Evolutionary conservation across 2,113 vertebrate genomes (phyloP).

Genomic region (Onychostruthus taczanowskii): DNA sequence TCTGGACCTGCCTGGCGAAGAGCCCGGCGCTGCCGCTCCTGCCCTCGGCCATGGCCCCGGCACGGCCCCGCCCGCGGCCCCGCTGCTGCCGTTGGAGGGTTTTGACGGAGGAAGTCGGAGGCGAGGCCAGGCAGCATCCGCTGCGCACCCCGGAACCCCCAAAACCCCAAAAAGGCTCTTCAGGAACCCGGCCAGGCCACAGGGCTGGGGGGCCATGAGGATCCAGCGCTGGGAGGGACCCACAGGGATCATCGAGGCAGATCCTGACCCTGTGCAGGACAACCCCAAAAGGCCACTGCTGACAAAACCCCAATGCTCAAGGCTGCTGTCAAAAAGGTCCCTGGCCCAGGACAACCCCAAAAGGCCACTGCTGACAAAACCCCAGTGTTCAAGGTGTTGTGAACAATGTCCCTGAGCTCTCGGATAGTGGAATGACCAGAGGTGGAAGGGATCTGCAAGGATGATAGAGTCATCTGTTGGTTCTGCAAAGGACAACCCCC

Average conservation of each 20-base stretch:
- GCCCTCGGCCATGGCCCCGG: constrained; percentile 81
- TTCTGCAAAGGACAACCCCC: background rate
- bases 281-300: fast-evolving
- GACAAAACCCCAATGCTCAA: fast-evolving
- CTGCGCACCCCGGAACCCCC: background rate
- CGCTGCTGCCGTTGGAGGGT: constrained; percentile 21
- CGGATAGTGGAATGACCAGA: fast-evolving
- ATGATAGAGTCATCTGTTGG: background rate
- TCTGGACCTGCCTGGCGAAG: constrained; percentile 88
- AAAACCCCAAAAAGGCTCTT: background rate
- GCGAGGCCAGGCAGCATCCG: constrained; percentile 54
- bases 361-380: background rate
- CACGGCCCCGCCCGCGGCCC: background rate
- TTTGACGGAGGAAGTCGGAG: constrained; percentile 60
- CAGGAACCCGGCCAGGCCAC: fast-evolving
- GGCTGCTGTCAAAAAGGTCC: fast-evolving
- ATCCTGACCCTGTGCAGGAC: background rate
- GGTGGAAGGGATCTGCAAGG: fast-evolving
- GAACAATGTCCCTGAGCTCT: background rate
- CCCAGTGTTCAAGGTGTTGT: fast-evolving
- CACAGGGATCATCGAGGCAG: fast-evolving
- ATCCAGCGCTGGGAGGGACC: fast-evolving
- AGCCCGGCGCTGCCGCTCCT: constrained; percentile 78
- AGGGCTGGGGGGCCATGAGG: fast-evolving
- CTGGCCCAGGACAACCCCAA: background rate